Evolutionary conservation across 2,888 invertebrate species (phyloP).

Genomic region (Phymatocera aterrima): DNA sequence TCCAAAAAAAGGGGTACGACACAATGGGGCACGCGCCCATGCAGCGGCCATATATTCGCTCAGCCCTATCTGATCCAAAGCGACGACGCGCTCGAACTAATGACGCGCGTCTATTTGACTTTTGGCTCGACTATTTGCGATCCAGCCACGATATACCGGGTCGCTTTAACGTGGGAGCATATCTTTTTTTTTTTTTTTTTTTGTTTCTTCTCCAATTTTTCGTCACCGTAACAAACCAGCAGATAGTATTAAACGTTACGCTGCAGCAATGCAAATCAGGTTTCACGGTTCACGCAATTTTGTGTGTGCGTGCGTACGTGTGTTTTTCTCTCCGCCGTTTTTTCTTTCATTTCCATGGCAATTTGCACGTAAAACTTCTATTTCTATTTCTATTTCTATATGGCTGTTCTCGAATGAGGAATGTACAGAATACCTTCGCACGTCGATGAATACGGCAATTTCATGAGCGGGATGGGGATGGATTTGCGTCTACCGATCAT

Average conservation of each 20-base stretch:
- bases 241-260: too few species aligned
- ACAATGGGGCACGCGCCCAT: constrained; percentile 71
- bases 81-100: constrained; percentile 69
- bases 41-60: constrained; percentile 55
- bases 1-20: constrained; percentile 65
- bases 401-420: too few species aligned
- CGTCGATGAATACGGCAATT: background rate
- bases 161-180: constrained; percentile 18
- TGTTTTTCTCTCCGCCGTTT: too few species aligned
- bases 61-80: constrained; percentile 71
- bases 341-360: background rate
- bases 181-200: constrained; percentile 11
- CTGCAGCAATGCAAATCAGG: constrained; percentile 3
- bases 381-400: background rate
- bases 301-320: background rate
- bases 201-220: background rate
- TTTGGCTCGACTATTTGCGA: constrained; percentile 55
- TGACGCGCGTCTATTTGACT: constrained; percentile 68
- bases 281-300: constrained; percentile 6
- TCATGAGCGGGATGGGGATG: background rate
- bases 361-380: background rate
- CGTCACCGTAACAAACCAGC: background rate
- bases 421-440: background rate
- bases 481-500: background rate
- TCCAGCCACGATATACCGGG: constrained; percentile 19